Conservation (phyloP, 2,113 vertebrate species). For the Aythya baeri region DNA sequence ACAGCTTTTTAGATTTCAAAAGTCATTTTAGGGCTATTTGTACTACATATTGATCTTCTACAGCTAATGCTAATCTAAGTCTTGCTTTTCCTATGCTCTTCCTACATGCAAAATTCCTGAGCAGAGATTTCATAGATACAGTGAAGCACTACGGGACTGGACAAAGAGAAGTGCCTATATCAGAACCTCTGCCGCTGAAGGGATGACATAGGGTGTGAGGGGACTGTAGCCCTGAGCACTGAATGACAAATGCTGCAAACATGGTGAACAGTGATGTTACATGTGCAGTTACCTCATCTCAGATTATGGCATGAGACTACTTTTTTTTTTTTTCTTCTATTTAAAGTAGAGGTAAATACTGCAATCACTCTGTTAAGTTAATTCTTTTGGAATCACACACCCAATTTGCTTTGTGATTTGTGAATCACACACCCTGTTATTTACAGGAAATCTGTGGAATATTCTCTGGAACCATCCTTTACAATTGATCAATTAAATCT, state of each 20-base stretch:
- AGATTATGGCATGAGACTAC: background rate
- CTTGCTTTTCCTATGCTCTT: background rate
- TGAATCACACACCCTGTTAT: background rate
- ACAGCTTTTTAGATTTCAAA: background rate
- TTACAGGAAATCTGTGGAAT: background rate
- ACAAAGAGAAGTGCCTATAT: background rate
- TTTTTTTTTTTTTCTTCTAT: background rate
- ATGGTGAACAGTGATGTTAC: background rate
- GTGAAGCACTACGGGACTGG: accelerated
- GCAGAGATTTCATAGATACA: background rate
- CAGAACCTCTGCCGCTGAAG: background rate
- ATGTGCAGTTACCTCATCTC: background rate
- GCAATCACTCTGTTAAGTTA: background rate
- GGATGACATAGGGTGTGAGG: background rate
- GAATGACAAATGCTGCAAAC: background rate
- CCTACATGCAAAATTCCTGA: background rate
- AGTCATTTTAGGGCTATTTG: background rate
- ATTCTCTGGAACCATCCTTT: background rate
- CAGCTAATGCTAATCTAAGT: background rate
- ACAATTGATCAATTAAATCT: background rate
- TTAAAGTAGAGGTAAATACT: background rate
- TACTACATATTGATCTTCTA: background rate
- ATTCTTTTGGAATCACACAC: background rate
- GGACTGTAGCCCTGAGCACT: background rate
- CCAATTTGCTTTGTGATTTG: background rate